Percentiles rank a stretch among this genome's conserved stretches.
Conservation (phyloP, 2,797 vertebrate genomes). For the Coregonus suidteri region DNA sequence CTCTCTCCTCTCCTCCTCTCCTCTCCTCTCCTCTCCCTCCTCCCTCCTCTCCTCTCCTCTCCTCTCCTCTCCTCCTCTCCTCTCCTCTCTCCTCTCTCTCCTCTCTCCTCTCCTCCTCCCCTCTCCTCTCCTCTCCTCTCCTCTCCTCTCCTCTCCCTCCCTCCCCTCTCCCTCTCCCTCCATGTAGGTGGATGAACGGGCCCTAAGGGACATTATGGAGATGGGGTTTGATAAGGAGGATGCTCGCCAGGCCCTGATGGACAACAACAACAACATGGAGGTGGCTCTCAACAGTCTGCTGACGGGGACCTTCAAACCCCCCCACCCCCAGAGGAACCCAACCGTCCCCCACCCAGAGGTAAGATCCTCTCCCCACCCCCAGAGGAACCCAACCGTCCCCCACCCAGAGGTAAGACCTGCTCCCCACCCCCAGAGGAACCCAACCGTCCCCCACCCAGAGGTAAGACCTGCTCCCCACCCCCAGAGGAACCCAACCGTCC, state of each 20-base stretch:
- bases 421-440: too few species aligned
- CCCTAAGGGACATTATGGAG: conserved; percentile 95
- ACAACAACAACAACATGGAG: conserved; percentile 94
- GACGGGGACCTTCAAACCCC: conserved; percentile 77
- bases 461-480: too few species aligned
- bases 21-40: background rate
- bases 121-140: background rate
- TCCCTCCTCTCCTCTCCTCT: too few species aligned
- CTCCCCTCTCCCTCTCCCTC: background rate
- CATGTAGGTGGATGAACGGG: conserved; percentile 91
- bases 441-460: too few species aligned
- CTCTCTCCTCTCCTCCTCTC: background rate
- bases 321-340: conserved; percentile 63
- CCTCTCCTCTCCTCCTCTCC: background rate
- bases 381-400: background rate
- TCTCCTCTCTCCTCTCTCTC: background rate
- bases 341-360: conserved; percentile 86
- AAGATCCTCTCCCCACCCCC: conserved; percentile 20
- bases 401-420: too few species aligned
- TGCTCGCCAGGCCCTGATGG: conserved; percentile 92
- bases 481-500: too few species aligned
- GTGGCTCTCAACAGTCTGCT: conserved; percentile 92
- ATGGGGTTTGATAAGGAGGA: conserved; percentile 98
- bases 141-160: background rate
- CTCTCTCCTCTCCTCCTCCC: background rate